A percentile compares a stretch with the other conserved stretches of the same genome.
These are phyloP conservation scores for Montipora capricornis DNA, from an alignment of 64 coral and sea anemone genomes.

Conservation along the genomic window DNA sequence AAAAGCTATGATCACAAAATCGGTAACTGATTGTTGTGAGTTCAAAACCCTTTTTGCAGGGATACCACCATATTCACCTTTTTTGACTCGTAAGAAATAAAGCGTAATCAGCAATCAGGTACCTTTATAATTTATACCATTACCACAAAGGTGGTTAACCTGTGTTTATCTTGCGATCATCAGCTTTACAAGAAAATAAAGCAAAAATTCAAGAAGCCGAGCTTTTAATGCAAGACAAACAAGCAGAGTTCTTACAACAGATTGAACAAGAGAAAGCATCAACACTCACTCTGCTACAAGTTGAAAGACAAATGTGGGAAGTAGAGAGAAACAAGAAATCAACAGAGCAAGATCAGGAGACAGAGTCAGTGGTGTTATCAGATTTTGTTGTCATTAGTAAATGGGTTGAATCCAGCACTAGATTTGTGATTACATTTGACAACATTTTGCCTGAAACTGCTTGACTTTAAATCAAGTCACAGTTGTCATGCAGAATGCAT, in stretches of 20 bases:
- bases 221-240: slow-evolving; percentile 43
- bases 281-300: slow-evolving; percentile 75
- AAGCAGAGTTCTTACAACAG: slow-evolving; percentile 64
- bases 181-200: slow-evolving; percentile 19
- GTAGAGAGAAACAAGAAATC: slow-evolving; percentile 59
- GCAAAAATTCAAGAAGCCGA: slow-evolving; percentile 47
- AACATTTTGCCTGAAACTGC: too few species aligned
- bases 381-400: background rate
- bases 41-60: too few species aligned
- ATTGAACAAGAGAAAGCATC: slow-evolving; percentile 85
- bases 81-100: too few species aligned
- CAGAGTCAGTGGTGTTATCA: slow-evolving; percentile 57
- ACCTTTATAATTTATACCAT: background rate
- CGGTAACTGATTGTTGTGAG: too few species aligned
- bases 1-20: too few species aligned
- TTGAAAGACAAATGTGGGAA: slow-evolving; percentile 92
- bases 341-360: slow-evolving; percentile 4
- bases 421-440: too few species aligned
- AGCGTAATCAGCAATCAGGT: too few species aligned
- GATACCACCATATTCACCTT: too few species aligned
- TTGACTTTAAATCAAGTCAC: too few species aligned
- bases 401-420: too few species aligned
- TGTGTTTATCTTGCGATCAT: background rate
- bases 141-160: background rate
- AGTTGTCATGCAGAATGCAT: too few species aligned